Evolutionary conservation across 2,113 vertebrate genomes (phyloP), one percentile per base, ranked within the genome.

Genomic region (Hyla sarda): DNA sequence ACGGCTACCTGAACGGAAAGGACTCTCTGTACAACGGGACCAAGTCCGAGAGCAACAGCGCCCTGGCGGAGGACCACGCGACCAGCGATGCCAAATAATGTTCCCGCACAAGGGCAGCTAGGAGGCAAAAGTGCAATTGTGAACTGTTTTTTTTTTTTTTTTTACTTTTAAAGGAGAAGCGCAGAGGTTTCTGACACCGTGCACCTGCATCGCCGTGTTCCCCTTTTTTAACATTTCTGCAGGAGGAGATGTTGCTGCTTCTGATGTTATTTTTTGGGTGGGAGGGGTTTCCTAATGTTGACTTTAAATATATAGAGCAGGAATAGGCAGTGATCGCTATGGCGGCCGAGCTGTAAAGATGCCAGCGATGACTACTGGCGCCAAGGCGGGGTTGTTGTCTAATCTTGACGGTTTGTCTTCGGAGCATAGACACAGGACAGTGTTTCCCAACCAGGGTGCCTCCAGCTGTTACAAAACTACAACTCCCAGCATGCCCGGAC

Each of bases 51-150:
- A 88, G 72, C 19, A 91, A 91, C 41, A 90, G 87, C 60, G 10
- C 89, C 52, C 90, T 87, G 81, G 88, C 89, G 79, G 93, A 94
- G 76, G 92, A 86, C 75, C 93, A 90, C 87, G 93, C 90, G 87
- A 93, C 92, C 91, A 96, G 92, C 90, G 94, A 93, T 32, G 90
- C 94, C 93, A 94, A 93, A 95, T 95, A 95, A 90, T 89, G 90
- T 88, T 23, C 90, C 89, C 88, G 93, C 95, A 87, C 94, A 93
- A 92, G 83, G n/a, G 89, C 88, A 69, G 80, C 71, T 89, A 78
- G 83, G 91, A 88, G 50, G 89, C 85, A 71, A 88, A 91, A 79
- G 90, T 88, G 90, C 90, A 90, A 87, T 90, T 74, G 78, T 71
- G 89, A 90, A 92, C 90, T 91, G 92, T 91, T 90, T 91, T 92